Percentiles rank a stretch among this genome's conserved stretches.
These are phyloP conservation scores for Luperina nickerlii DNA, from an alignment of 2,888 invertebrate genomes.

Conservation along the genomic window DNA sequence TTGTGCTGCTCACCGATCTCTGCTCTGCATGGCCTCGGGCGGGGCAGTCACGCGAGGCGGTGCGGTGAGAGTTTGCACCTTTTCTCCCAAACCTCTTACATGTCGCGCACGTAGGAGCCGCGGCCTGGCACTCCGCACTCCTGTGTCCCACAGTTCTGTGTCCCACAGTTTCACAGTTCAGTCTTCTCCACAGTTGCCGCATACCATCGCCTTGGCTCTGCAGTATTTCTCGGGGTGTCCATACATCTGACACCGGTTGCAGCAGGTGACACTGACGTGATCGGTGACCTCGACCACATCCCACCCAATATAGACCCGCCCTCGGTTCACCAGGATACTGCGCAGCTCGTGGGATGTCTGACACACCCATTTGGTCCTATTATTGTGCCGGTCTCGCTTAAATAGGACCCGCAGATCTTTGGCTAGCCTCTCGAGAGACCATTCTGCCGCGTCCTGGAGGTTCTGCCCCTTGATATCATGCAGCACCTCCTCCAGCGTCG, in stretches of 20 bases:
- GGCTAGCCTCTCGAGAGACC: neutral
- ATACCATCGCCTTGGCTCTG: slow-evolving; percentile 22
- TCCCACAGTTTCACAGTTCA: too few species aligned
- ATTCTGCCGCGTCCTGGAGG: too few species aligned
- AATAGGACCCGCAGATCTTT: neutral
- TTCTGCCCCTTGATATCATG: too few species aligned
- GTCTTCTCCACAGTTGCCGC: slow-evolving; percentile 61
- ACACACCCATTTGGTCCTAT: slow-evolving; percentile 5
- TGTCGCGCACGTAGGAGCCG: slow-evolving; percentile 51
- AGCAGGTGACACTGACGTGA: slow-evolving; percentile 55
- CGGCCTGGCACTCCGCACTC: slow-evolving; percentile 25
- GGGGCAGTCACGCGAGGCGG: slow-evolving; percentile 52
- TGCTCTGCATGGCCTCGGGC: slow-evolving; percentile 52
- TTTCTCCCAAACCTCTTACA: slow-evolving; percentile 54
- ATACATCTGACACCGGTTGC: slow-evolving; percentile 68
- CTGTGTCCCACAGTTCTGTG: too few species aligned
- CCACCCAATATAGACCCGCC: slow-evolving; percentile 55
- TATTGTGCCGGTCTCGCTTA: neutral
- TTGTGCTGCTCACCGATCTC: neutral
- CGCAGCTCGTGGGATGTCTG: neutral
- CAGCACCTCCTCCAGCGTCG: too few species aligned
- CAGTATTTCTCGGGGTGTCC: slow-evolving; percentile 70
- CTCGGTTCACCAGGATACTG: slow-evolving; percentile 8
- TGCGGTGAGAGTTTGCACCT: slow-evolving; percentile 41
- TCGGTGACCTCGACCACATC: slow-evolving; percentile 43